phyloP scores from a whole-genome alignment of 2,113 vertebrate genomes.

The Petrocephalus zakoni region DNA sequence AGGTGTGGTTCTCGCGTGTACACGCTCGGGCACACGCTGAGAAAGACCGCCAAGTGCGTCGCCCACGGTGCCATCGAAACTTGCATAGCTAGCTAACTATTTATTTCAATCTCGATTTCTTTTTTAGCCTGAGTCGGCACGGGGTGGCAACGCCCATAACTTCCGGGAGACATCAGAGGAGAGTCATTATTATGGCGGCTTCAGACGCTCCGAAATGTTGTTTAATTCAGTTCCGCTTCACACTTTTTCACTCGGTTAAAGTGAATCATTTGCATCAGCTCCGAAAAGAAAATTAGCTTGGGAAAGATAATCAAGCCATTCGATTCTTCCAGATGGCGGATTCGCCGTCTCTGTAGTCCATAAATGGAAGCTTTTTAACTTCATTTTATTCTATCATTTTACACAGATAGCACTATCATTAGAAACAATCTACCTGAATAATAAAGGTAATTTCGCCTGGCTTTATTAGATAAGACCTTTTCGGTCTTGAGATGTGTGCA shows the following conservation, averaged over 20 bases:
- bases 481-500: constrained; percentile 28
- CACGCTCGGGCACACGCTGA: background rate
- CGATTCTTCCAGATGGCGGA: constrained; percentile 42
- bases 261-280: constrained; percentile 43
- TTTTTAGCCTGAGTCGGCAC: background rate
- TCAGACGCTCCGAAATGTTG: constrained; percentile 41
- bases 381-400: constrained; percentile 41
- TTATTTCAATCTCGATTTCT: constrained; percentile 14
- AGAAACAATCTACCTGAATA: constrained; percentile 43
- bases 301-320: constrained; percentile 39
- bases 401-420: constrained; percentile 40
- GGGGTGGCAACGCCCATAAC: constrained; percentile 10
- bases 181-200: constrained; percentile 34
- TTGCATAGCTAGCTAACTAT: background rate
- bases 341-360: constrained; percentile 35
- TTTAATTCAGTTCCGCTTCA: constrained; percentile 42
- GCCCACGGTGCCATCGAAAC: background rate
- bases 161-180: constrained; percentile 32
- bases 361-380: constrained; percentile 40
- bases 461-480: constrained; percentile 47
- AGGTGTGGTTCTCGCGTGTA: background rate
- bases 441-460: constrained; percentile 38
- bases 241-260: constrained; percentile 39
- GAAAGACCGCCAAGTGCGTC: background rate
- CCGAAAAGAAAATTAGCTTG: constrained; percentile 44